phyloP scores from a whole-genome alignment of 92 coral and sea anemone genomes.

The Hydrozoanthus gracilis region DNA sequence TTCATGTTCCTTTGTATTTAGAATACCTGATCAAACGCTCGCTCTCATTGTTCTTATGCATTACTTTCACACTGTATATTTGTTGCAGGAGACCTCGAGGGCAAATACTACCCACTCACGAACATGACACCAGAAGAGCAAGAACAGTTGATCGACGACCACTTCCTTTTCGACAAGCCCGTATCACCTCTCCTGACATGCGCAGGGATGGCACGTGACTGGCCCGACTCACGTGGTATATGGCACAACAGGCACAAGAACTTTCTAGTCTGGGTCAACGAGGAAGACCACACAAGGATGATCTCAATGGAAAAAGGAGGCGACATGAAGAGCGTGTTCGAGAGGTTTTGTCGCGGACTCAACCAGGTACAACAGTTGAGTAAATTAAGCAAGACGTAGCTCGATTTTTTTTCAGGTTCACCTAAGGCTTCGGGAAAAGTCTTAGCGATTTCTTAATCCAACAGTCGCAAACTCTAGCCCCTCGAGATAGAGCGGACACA shows the following conservation, averaged over 20 bases:
- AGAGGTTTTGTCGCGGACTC: slow-evolving; percentile 91
- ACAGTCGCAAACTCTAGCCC: too few species aligned
- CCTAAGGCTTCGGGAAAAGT: too few species aligned
- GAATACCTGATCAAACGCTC: too few species aligned
- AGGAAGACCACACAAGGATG: slow-evolving; percentile 95
- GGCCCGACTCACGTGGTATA: slow-evolving; percentile 99
- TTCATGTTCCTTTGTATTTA: too few species aligned
- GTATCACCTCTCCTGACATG: slow-evolving; percentile 98
- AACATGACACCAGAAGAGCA: slow-evolving; percentile 93
- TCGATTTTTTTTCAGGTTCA: too few species aligned
- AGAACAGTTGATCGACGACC: slow-evolving; percentile 90
- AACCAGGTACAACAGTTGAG: slow-evolving; percentile 58
- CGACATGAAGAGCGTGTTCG: slow-evolving; percentile 90
- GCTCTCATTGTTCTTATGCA: not conserved
- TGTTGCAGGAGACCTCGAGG: slow-evolving; percentile 82
- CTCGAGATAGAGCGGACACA: too few species aligned
- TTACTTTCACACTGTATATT: not conserved
- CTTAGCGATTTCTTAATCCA: too few species aligned
- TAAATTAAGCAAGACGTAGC: too few species aligned
- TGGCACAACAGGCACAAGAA: slow-evolving; percentile 94
- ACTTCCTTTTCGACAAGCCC: slow-evolving; percentile 98
- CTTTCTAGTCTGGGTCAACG: slow-evolving; percentile 97
- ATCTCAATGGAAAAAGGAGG: slow-evolving; percentile 98
- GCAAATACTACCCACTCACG: slow-evolving; percentile 88
- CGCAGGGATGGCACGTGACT: slow-evolving; percentile 99